A percentile compares a stretch with the other conserved stretches of the same genome.
Evolutionary conservation across 2,888 invertebrate genomes (phyloP).

Genomic region (Synergus laeviventris): DNA sequence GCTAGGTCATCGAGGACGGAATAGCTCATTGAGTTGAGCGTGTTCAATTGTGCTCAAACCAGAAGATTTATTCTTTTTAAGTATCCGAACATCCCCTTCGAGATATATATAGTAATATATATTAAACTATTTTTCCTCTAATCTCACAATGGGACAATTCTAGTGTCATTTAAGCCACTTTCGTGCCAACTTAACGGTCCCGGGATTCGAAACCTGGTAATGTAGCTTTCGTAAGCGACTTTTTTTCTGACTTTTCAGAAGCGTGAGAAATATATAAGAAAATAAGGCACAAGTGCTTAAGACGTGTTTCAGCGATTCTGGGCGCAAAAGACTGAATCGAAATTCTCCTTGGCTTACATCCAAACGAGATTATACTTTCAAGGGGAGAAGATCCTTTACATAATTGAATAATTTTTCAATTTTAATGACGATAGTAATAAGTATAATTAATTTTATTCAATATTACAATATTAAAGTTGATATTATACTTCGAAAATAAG

Average conservation of each 20-base stretch:
- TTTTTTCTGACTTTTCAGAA: not conserved
- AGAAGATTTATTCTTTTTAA: conserved; percentile 42
- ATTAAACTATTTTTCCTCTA: not conserved
- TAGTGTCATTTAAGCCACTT: conserved; percentile 18
- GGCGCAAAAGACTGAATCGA: not conserved
- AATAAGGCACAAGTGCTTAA: conserved; percentile 24
- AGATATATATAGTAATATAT: not conserved
- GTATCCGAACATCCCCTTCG: not conserved
- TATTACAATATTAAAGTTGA: no score
- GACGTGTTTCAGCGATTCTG: conserved; percentile 19
- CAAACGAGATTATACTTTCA: conserved; percentile 2
- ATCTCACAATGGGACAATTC: not conserved
- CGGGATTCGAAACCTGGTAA: not conserved
- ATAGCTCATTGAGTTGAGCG: conserved; percentile 34
- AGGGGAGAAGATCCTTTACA: not conserved
- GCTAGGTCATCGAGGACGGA: conserved; percentile 48
- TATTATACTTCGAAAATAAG: no score
- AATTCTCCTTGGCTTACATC: conserved; percentile 14
- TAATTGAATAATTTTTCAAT: conserved; percentile 7
- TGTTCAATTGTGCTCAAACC: conserved; percentile 47
- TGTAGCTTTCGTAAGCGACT: not conserved
- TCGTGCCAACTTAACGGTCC: conserved; percentile 21
- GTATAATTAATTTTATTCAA: not conserved
- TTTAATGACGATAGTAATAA: not conserved
- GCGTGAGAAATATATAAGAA: conserved; percentile 31